Percentiles rank a stretch among this genome's conserved stretches.
Conservation (phyloP, 2,113 vertebrate genomes). For the Potamarius usumacintae region DNA sequence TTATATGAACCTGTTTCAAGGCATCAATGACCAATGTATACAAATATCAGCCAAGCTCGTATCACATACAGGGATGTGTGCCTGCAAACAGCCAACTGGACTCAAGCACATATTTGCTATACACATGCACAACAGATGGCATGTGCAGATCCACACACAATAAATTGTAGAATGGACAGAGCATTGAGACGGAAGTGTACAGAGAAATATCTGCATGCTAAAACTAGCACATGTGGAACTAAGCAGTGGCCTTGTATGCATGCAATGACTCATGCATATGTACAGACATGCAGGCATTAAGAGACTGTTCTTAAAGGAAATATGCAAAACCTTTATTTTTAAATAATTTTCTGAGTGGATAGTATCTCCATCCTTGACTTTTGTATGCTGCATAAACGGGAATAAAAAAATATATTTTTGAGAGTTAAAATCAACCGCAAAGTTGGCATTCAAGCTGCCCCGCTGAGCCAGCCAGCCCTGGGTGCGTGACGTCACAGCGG, state of each 20-base stretch:
- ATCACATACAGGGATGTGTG: neutral
- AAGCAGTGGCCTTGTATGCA: neutral
- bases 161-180: neutral
- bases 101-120: neutral
- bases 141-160: neutral
- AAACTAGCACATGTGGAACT: conserved; percentile 1
- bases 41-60: neutral
- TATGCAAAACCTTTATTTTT: no score
- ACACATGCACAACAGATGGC: neutral
- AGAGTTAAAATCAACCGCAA: no score
- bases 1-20: neutral
- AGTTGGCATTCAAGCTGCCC: no score
- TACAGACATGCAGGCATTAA: neutral
- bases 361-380: no score
- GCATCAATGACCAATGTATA: neutral
- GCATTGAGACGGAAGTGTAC: neutral
- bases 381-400: no score
- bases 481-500: no score
- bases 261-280: neutral
- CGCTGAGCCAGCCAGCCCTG: no score
- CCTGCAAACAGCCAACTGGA: neutral
- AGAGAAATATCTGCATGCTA: neutral
- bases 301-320: no score
- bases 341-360: no score
- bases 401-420: no score